Evolutionary conservation across 2,113 vertebrate species (phyloP), one percentile per base, ranked within the genome.

Genomic region (Zapornia atra): DNA sequence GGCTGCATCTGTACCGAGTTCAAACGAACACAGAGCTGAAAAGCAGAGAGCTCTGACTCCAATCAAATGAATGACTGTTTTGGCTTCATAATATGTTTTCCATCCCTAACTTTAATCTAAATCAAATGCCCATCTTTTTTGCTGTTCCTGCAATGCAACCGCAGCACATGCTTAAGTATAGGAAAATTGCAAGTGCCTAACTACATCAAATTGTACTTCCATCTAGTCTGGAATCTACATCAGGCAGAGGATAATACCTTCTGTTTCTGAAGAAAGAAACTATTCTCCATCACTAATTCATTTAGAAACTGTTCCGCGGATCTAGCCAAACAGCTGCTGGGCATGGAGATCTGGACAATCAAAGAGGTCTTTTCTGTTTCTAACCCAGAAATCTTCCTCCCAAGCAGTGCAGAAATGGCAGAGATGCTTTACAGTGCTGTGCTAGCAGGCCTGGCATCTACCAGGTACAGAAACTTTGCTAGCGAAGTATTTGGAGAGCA

Each of bases 91-190:
- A 91, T 85, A 85, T 15, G 24, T 94, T 96, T 96, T 91, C 95
- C 92, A 97, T 78, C 59, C n/a, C 46, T 80, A 76, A 63, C 73
- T 94, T 94, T 96, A 96, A 96, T 94, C 90, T 95, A 94, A 95
- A 96, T 95, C 95, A 96, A 96, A 97, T 95, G 92, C 78, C 73
- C 46, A 63, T 95, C 86, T 87, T 92, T 93, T 93, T 87, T 79
- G 36, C 70, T 82, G 65, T 82, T 94, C 84, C 75, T 89, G 94
- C 86, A 95, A 70, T 33, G 61, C 66, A 40, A 92, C 92, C 40
- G 0, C 94, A 95, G 71, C 78, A 89, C 88, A 94, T 85, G 94
- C 91, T 85, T 82, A 85, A 96, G 59, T 85, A 82, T 14, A 94
- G 92, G 94, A 96, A 96, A 96, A 95, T 89, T 77, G 59, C 88